Percentiles rank a stretch among this genome's conserved stretches.
phyloP scores from a whole-genome alignment of 2,888 invertebrate genomes.

The Erebia palarica region DNA sequence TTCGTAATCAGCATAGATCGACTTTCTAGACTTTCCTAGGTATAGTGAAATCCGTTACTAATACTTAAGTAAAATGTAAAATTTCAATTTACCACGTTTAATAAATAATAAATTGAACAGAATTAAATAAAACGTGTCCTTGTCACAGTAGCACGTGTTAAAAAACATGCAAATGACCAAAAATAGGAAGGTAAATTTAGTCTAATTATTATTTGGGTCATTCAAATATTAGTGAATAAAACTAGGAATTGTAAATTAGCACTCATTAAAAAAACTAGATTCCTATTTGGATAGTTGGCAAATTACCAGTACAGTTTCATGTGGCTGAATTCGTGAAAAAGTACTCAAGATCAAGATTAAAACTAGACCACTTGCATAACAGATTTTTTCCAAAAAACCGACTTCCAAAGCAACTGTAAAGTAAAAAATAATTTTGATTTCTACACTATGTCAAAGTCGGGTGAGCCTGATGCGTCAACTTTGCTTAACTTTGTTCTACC shows the following conservation, averaged over 20 bases:
- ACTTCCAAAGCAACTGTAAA: too few relatives aligned
- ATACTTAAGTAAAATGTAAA: not conserved
- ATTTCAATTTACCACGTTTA: constrained; percentile 6
- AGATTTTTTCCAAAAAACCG: too few relatives aligned
- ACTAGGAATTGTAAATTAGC: constrained; percentile 25
- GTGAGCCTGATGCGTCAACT: too few relatives aligned
- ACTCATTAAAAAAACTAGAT: constrained; percentile 22
- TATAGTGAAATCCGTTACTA: constrained; percentile 2
- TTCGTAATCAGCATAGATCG: not conserved
- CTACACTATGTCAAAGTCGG: too few relatives aligned
- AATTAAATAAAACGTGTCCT: constrained; percentile 23
- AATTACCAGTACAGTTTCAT: too few relatives aligned
- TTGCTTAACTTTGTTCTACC: too few relatives aligned
- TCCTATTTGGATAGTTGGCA: not conserved
- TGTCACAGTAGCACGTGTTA: constrained; percentile 36
- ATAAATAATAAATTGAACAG: not conserved
- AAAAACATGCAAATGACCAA: constrained; percentile 31
- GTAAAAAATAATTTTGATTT: too few relatives aligned
- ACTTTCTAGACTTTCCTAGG: not conserved
- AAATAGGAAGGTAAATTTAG: constrained; percentile 21
- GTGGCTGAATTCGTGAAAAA: too few relatives aligned
- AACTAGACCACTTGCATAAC: too few relatives aligned
- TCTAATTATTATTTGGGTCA: constrained; percentile 34
- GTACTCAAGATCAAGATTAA: too few relatives aligned
- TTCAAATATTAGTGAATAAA: constrained; percentile 28